Evolutionary conservation across 2,113 vertebrate genomes (phyloP), one percentile per base, ranked within the genome.

Genomic region (Melanotaenia duboulayi): DNA sequence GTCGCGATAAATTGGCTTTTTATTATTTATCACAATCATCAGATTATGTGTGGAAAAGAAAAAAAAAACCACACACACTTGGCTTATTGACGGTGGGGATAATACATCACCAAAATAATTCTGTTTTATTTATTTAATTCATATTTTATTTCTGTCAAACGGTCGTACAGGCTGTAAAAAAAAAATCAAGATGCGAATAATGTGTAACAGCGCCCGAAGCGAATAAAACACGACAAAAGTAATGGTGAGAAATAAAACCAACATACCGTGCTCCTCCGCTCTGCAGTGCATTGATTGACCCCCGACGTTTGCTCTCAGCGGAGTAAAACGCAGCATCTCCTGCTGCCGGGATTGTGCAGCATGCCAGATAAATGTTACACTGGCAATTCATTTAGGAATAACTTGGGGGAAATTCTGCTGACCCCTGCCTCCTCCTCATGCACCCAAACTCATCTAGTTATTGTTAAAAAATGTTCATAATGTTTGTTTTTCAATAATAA

Each of bases 331-430:
- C 84, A 69, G 67, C 88, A 65, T 92, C 94, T 93, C 92, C 92
- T 94, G 94, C 93, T 93, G 93, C 94, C 92, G 90, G 91, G 94
- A 92, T 93, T 89, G 68, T 90, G 91, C 89, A 93, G 93, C 91
- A 79, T 63, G 90, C 92, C 95, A 95, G 93, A 95, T 93, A 95
- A 95, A 96, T 95, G 94, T 95, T 94, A 94, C 95, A 94, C 93
- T 92, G 95, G 94, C 94, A 95, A 95, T 94, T 95, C 96, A 95
- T 95, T 95, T 95, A 90, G 92, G 91, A 95, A 94, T 94, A 94
- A 96, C 94, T 92, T 90, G 81, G 89, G 32, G 83, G n/a, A 20
- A 92, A 88, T 28, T 76, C 63, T 65, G 2, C 32, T 48, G 39
- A 37, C 14, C 44, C 51, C 35, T 11, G 20, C 23, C 75, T 67